Percentiles rank a stretch among this genome's conserved stretches.
Evolutionary conservation across 1,140 invertebrate genomes (phyloP).

Genomic region (Frieseomelitta varia): DNA sequence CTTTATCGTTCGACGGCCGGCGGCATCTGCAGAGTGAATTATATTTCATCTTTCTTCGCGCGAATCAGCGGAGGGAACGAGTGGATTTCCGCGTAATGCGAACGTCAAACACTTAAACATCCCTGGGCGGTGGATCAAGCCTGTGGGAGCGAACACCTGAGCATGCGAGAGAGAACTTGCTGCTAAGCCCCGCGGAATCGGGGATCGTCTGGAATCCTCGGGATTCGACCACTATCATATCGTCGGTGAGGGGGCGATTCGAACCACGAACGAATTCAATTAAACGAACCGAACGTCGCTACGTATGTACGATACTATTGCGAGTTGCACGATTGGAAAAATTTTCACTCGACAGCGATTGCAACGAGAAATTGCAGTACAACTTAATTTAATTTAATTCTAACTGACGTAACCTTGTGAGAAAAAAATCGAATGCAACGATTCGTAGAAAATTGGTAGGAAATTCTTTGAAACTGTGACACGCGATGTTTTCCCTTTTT

Average conservation of each 20-base stretch:
- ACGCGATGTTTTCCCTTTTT: neutral
- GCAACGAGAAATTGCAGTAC: no score
- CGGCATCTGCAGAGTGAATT: no score
- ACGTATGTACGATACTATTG: neutral
- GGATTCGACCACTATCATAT: slow-evolving; percentile 4
- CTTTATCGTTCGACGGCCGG: neutral
- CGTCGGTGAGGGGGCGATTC: neutral
- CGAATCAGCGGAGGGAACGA: slow-evolving; percentile 54
- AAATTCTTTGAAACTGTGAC: no score
- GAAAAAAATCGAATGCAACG: no score
- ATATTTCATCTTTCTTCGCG: neutral
- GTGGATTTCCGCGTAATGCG: slow-evolving; percentile 76
- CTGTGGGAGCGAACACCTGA: slow-evolving; percentile 78
- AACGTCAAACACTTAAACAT: slow-evolving; percentile 76
- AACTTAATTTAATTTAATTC: no score
- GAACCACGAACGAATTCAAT: slow-evolving; percentile 7
- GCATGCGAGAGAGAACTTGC: slow-evolving; percentile 65
- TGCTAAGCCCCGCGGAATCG: slow-evolving; percentile 57
- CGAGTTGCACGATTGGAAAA: neutral
- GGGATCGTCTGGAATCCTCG: slow-evolving; percentile 20
- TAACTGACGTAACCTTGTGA: no score
- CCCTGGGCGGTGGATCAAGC: slow-evolving; percentile 51
- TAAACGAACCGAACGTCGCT: neutral
- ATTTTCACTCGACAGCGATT: neutral
- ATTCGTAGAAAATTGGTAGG: no score